These are phyloP conservation scores for Melieria picta DNA, from an alignment of 2,888 invertebrate genomes.

Conservation along the genomic window DNA sequence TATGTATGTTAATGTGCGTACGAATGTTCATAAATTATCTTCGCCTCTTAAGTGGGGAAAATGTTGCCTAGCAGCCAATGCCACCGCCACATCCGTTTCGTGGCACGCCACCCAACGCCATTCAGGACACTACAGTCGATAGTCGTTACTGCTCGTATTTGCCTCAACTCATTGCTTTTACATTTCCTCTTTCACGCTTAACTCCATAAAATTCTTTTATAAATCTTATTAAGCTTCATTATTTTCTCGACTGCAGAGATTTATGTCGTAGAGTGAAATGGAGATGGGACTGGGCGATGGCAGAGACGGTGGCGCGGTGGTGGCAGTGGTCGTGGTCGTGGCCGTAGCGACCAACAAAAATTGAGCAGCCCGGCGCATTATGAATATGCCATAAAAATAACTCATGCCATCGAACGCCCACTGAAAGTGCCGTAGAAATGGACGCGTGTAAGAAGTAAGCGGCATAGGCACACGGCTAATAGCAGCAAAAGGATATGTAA, in stretches of 20 bases:
- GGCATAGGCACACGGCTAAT: too few species aligned
- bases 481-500: too few species aligned
- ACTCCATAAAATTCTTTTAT: conserved; percentile 34
- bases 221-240: conserved; percentile 48
- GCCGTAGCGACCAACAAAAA: neutral
- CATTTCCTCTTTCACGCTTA: neutral
- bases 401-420: conserved; percentile 1
- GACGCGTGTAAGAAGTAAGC: too few species aligned
- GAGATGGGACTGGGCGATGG: neutral
- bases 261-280: conserved; percentile 37
- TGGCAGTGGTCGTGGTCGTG: too few species aligned
- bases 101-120: neutral
- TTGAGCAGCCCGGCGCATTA: neutral
- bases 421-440: neutral
- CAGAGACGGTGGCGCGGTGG: neutral
- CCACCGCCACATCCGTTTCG: neutral
- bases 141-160: neutral
- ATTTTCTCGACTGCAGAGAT: conserved; percentile 45
- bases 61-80: neutral
- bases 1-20: too few species aligned
- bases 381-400: conserved; percentile 18
- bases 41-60: conserved; percentile 6
- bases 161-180: neutral
- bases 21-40: conserved; percentile 3
- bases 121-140: neutral